Percentiles rank a stretch among this genome's conserved stretches.
phyloP scores from a whole-genome alignment of 2,113 vertebrate species.

The Colistium nudipinnis region DNA sequence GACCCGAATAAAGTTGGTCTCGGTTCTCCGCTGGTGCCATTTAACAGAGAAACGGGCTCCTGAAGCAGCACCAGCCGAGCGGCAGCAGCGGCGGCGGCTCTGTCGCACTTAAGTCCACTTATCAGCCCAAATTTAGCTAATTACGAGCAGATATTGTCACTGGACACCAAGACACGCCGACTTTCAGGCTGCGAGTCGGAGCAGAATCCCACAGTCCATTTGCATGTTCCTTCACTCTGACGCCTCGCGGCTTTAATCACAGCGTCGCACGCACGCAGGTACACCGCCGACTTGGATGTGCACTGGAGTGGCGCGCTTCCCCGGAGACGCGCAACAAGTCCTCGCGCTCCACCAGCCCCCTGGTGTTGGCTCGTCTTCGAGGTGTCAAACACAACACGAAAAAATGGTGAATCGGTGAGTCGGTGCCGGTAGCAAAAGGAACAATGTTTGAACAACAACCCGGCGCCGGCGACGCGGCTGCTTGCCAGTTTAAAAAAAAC shows the following conservation, averaged over 20 bases:
- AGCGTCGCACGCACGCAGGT: slow-evolving; percentile 46
- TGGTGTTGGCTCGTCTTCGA: background rate
- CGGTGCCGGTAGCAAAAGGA: too few relatives aligned
- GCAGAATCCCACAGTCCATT: background rate
- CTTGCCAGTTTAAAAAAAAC: too few relatives aligned
- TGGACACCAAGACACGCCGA: slow-evolving; percentile 17
- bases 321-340: slow-evolving; percentile 79
- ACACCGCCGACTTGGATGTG: slow-evolving; percentile 25
- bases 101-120: slow-evolving; percentile 19
- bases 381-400: too few relatives aligned
- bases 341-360: background rate
- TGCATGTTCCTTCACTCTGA: too few relatives aligned
- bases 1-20: slow-evolving; percentile 70
- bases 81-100: too few relatives aligned
- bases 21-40: slow-evolving; percentile 51
- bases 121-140: slow-evolving; percentile 43
- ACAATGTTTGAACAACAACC: slow-evolving; percentile 13
- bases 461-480: background rate
- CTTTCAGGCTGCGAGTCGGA: slow-evolving; percentile 16
- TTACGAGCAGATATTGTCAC: slow-evolving; percentile 19
- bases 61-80: too few relatives aligned
- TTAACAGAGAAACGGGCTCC: slow-evolving; percentile 27
- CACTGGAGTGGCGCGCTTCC: slow-evolving; percentile 32
- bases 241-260: slow-evolving; percentile 30
- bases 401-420: too few relatives aligned